These are phyloP conservation scores for Microplitis mediator DNA, from an alignment of 1,140 invertebrate genomes.

Conservation along the genomic window DNA sequence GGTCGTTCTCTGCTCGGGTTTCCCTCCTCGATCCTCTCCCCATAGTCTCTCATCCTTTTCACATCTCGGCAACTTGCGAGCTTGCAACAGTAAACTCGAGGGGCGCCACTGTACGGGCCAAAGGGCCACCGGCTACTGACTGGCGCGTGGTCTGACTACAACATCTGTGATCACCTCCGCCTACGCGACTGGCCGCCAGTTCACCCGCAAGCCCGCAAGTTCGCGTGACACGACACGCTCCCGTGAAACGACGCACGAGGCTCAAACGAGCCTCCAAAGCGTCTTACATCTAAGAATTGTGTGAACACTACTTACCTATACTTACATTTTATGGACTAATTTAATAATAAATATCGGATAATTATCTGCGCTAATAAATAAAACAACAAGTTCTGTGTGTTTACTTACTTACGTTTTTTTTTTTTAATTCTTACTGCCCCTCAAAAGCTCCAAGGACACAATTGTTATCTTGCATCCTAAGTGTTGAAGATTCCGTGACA, in stretches of 20 bases:
- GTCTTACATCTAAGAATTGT: constrained; percentile 37
- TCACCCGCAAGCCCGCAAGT: constrained; percentile 63
- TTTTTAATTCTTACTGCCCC: background rate
- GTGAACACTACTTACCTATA: background rate
- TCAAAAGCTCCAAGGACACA: constrained; percentile 2
- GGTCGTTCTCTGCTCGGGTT: constrained; percentile 14
- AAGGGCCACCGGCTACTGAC: constrained; percentile 49
- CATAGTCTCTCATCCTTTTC: constrained; percentile 15
- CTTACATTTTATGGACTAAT: background rate
- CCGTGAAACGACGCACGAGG: constrained; percentile 41
- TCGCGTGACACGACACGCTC: constrained; percentile 58
- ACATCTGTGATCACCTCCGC: constrained; percentile 60
- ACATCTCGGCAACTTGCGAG: constrained; percentile 36
- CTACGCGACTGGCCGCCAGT: constrained; percentile 60
- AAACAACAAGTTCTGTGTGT: constrained; percentile 13
- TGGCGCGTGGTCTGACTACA: constrained; percentile 56
- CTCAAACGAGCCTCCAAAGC: constrained; percentile 38
- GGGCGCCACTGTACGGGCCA: constrained; percentile 58
- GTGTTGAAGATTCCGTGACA: constrained; percentile 33
- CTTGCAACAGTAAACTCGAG: constrained; percentile 46
- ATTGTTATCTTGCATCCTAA: constrained; percentile 32
- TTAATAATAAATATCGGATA: background rate
- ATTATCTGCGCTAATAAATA: background rate
- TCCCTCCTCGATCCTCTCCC: constrained; percentile 22
- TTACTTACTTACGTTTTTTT: constrained; percentile 9